phyloP scores from a whole-genome alignment of 1,140 invertebrate species.

The Geopemphigus sp. region DNA sequence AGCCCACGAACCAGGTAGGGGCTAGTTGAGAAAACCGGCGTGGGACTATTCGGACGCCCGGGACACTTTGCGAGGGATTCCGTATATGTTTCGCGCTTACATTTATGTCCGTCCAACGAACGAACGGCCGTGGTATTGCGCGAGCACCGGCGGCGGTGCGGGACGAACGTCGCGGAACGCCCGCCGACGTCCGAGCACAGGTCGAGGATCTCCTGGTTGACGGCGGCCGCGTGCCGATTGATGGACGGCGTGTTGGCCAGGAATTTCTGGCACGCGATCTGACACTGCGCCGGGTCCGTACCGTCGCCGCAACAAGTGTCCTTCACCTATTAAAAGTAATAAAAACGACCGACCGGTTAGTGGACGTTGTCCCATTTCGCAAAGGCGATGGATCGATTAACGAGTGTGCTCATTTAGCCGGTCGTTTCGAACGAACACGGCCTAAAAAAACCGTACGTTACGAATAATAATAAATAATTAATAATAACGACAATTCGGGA shows the following conservation, averaged over 20 bases:
- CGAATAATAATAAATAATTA: too few species aligned
- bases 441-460: too few species aligned
- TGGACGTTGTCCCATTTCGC: too few species aligned
- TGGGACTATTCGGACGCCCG: too few species aligned
- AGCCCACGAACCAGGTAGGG: too few species aligned
- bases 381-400: too few species aligned
- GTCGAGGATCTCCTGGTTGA: constrained; percentile 36
- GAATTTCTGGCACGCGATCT: constrained; percentile 45
- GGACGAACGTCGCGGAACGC: background rate
- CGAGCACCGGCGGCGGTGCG: constrained; percentile 1
- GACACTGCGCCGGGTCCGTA: constrained; percentile 24
- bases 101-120: constrained; percentile 26
- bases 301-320: constrained; percentile 25
- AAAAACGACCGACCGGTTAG: background rate
- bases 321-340: constrained; percentile 34
- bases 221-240: constrained; percentile 30
- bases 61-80: too few species aligned
- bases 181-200: constrained; percentile 18
- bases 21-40: too few species aligned
- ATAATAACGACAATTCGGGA: too few species aligned
- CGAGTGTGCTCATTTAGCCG: too few species aligned
- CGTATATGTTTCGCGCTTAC: background rate
- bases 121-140: background rate
- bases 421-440: too few species aligned
- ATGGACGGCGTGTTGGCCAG: constrained; percentile 41